phyloP scores from a whole-genome alignment of 2,113 vertebrate species.

The Paraplagusia blochii region DNA sequence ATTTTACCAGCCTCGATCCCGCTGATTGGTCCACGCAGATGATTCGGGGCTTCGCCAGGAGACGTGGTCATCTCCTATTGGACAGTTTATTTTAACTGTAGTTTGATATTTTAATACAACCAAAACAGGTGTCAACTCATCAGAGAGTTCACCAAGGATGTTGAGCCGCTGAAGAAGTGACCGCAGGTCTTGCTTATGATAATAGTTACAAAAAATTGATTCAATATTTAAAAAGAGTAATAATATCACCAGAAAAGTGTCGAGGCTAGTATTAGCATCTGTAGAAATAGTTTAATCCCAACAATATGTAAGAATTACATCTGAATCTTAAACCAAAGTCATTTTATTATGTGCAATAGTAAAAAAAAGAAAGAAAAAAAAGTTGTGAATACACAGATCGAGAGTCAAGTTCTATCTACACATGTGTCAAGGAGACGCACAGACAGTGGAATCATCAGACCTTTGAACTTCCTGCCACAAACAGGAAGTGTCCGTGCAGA shows the following conservation, averaged over 20 bases:
- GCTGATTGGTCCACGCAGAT: conserved; percentile 41
- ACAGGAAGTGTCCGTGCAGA: conserved; percentile 2
- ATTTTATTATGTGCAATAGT: conserved; percentile 42
- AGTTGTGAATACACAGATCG: conserved; percentile 7
- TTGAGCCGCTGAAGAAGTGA: too few relatives aligned
- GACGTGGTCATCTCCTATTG: conserved; percentile 74
- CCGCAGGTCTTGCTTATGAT: too few relatives aligned
- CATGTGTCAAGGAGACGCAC: too few relatives aligned
- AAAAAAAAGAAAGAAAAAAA: conserved; percentile 18
- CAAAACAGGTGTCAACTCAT: too few relatives aligned
- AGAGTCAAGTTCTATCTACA: too few relatives aligned
- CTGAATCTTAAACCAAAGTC: neutral
- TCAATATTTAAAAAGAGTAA: too few relatives aligned
- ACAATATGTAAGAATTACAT: neutral
- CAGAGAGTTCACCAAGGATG: too few relatives aligned
- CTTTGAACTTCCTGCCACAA: conserved; percentile 29
- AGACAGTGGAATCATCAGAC: conserved; percentile 16
- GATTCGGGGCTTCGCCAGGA: conserved; percentile 56
- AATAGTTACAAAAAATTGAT: too few relatives aligned
- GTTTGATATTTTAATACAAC: too few relatives aligned
- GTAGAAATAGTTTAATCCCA: neutral
- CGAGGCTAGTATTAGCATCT: neutral
- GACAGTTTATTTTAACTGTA: conserved; percentile 52
- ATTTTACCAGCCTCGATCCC: conserved; percentile 32
- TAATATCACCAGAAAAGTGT: neutral